phyloP scores from a whole-genome alignment of 2,888 invertebrate genomes.

The Leucophora obtusa region DNA sequence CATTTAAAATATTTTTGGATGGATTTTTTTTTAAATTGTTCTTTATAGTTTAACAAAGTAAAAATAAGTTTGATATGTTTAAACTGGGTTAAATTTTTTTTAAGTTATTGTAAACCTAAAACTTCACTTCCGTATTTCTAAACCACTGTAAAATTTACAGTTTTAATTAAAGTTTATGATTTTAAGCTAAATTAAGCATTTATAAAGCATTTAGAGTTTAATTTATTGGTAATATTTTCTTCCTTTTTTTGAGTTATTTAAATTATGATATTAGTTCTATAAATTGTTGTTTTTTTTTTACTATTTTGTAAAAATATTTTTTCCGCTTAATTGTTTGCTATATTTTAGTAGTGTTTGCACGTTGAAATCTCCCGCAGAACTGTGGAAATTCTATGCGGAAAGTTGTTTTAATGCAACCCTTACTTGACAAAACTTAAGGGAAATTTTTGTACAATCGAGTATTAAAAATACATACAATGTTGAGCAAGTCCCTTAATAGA shows the following conservation, averaged over 20 bases:
- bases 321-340: background rate
- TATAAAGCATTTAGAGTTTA: background rate
- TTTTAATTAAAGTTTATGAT: background rate
- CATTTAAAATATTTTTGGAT: constrained; percentile 25
- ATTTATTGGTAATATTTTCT: background rate
- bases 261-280: background rate
- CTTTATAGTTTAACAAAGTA: constrained; percentile 32
- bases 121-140: constrained; percentile 29
- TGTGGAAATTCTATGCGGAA: constrained; percentile 67
- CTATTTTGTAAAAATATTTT: background rate
- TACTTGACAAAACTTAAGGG: constrained; percentile 35
- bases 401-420: constrained; percentile 67
- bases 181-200: background rate
- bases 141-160: background rate
- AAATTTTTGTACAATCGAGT: constrained; percentile 39
- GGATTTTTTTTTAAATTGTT: constrained; percentile 38
- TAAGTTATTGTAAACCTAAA: constrained; percentile 7
- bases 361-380: constrained; percentile 74
- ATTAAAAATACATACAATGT: constrained; percentile 39
- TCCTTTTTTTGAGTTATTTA: background rate
- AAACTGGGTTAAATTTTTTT: constrained; percentile 46
- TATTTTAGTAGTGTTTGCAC: constrained; percentile 63
- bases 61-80: constrained; percentile 54
- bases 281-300: background rate
- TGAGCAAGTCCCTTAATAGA: constrained; percentile 58